Evolutionary conservation across 2,888 invertebrate genomes (phyloP), one percentile per base, ranked within the genome.

Genomic region (Entomobrya proxima): DNA sequence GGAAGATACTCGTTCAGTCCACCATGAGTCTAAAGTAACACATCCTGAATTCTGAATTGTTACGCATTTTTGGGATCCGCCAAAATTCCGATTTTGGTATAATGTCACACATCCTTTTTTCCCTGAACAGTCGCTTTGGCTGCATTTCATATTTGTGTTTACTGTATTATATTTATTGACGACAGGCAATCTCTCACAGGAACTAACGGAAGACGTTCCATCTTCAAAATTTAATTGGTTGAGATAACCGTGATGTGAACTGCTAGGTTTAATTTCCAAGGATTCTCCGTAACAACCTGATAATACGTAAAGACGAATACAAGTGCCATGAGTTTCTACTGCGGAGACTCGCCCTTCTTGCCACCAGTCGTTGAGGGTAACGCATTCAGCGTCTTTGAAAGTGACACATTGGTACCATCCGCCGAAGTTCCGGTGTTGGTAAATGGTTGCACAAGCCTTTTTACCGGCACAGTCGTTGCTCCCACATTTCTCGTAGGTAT

Each of bases 361-460:
- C 67, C 67, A 67, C 67, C 67, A 67, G 3, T 15, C 3, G 35
- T 67, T 67, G 7, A 67, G 37, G 15, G 9, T 11, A 11, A 35
- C 7, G 67, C 67, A 67, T 15, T 67, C 67, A 15, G 21, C 37
- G 18, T 11, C n/a, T 13, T 2, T 3, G 4, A 35, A 18, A 13
- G n/a, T 13, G 9, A 35, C 15, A 18, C 67, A 67, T 35, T 67
- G 67, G 67, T 15, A 37, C 67, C 67, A 67, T 7, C 67, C 67
- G 15, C 37, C 67, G n/a, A 35, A 67, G 30, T 37, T 18, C 7
- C 37, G 32, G 37, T 67, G 67, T 35, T 67, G 67, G 67, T 67
- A 67, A 9, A 67, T 35, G 30, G 67, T 67, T 4, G 18, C 67
- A 18, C 67, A 67, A 30, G 35, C 67, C 13, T 3, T 7, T 30